Conservation (phyloP, 2,113 vertebrate genomes). For the Colius striatus region DNA sequence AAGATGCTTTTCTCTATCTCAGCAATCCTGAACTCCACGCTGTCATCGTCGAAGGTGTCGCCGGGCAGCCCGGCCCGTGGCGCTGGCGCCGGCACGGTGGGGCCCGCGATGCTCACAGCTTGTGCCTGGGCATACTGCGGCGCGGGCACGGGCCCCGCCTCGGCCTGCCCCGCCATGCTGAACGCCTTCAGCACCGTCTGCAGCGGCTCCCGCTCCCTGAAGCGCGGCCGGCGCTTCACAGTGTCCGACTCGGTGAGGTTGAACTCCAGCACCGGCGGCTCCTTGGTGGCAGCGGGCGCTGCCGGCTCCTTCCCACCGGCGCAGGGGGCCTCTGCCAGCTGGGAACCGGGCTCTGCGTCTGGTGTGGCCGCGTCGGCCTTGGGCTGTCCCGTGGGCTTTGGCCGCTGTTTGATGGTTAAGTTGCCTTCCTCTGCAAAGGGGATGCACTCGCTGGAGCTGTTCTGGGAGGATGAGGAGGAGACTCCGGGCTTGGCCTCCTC, state of each 20-base stretch:
- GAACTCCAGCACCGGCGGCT: slow-evolving; percentile 81
- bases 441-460: slow-evolving; percentile 84
- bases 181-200: slow-evolving; percentile 73
- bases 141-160: background rate
- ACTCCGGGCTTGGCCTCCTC: slow-evolving; percentile 53
- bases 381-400: slow-evolving; percentile 74
- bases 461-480: slow-evolving; percentile 72
- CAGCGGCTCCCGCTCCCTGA: slow-evolving; percentile 83
- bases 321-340: background rate
- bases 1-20: slow-evolving; percentile 73
- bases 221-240: slow-evolving; percentile 89
- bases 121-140: slow-evolving; percentile 57
- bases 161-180: background rate
- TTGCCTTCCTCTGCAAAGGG: slow-evolving; percentile 95
- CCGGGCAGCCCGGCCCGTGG: fast-evolving
- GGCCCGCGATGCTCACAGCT: background rate
- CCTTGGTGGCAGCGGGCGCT: background rate
- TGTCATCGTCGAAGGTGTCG: slow-evolving; percentile 31
- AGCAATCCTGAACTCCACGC: slow-evolving; percentile 47
- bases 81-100: fast-evolving
- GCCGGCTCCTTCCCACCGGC: background rate
- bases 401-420: slow-evolving; percentile 93
- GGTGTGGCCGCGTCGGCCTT: fast-evolving
- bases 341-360: background rate
- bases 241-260: slow-evolving; percentile 95